These are phyloP conservation scores for Synanthedon myopaeformis DNA, from an alignment of 2,888 invertebrate species.

Conservation along the genomic window DNA sequence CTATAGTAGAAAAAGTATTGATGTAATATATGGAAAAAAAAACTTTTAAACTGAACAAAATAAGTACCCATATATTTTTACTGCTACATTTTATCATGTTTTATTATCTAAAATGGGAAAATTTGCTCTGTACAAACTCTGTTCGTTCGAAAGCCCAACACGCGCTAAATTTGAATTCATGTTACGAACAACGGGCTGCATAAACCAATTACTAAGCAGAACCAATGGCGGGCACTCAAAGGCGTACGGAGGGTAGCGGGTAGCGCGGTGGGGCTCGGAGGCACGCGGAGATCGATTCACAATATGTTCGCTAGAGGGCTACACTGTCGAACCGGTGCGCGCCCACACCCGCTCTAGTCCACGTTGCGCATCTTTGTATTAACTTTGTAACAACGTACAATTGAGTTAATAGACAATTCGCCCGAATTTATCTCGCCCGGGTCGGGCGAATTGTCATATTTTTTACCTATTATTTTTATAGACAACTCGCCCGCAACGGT, in stretches of 20 bases:
- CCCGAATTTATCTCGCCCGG: too few species aligned
- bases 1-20: background rate
- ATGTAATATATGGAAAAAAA: background rate
- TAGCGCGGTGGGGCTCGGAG: conserved; percentile 12
- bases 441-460: too few species aligned
- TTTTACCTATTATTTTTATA: too few species aligned
- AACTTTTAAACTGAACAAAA: background rate
- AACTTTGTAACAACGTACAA: conserved; percentile 43
- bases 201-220: conserved; percentile 63
- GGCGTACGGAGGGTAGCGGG: background rate
- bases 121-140: conserved; percentile 43
- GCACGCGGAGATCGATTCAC: conserved; percentile 61
- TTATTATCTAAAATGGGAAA: conserved; percentile 50
- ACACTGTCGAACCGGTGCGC: conserved; percentile 23
- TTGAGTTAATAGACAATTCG: too few species aligned
- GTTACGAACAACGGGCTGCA: conserved; percentile 55
- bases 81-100: conserved; percentile 35
- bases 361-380: conserved; percentile 52
- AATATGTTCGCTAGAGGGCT: conserved; percentile 68
- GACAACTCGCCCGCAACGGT: too few species aligned
- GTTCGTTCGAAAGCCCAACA: conserved; percentile 42
- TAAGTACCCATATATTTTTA: background rate
- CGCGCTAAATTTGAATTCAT: conserved; percentile 69
- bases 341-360: conserved; percentile 57
- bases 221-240: conserved; percentile 49